A percentile compares a stretch with the other conserved stretches of the same genome.
These are phyloP conservation scores for Cromileptes altivelis DNA, from an alignment of 2,113 vertebrate genomes.

Conservation along the genomic window DNA sequence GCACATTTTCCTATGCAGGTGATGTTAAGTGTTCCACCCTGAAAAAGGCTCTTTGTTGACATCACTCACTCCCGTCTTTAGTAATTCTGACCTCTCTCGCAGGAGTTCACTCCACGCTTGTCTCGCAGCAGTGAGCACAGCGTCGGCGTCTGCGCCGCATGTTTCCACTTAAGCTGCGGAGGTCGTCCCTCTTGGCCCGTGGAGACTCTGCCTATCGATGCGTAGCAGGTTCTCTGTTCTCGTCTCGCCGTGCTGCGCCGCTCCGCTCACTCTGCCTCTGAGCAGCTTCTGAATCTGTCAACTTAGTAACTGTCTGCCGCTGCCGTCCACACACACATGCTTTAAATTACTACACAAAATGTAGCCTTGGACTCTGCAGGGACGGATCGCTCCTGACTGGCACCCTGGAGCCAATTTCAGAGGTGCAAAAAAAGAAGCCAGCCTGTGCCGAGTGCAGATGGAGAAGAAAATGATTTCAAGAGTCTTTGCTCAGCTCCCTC, in stretches of 20 bases:
- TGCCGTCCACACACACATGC: slow-evolving; percentile 56
- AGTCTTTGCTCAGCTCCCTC: background rate
- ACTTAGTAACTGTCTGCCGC: slow-evolving; percentile 55
- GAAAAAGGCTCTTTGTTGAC: slow-evolving; percentile 72
- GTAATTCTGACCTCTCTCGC: slow-evolving; percentile 46
- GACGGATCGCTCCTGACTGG: slow-evolving; percentile 49
- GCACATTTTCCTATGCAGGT: slow-evolving; percentile 73
- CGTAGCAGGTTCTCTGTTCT: slow-evolving; percentile 45
- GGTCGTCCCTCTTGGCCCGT: slow-evolving; percentile 45
- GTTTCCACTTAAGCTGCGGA: slow-evolving; percentile 54
- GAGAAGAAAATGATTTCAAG: slow-evolving; percentile 14
- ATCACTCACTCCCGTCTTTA: slow-evolving; percentile 53
- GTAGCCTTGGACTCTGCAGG: slow-evolving; percentile 23
- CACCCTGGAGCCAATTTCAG: slow-evolving; percentile 58
- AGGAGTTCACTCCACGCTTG: slow-evolving; percentile 40
- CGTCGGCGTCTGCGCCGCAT: slow-evolving; percentile 17
- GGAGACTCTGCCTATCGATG: slow-evolving; percentile 45
- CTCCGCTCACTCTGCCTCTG: background rate
- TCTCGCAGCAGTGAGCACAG: slow-evolving; percentile 12
- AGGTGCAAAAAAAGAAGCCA: slow-evolving; percentile 27
- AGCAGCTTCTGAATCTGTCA: slow-evolving; percentile 58
- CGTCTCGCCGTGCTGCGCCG: background rate
- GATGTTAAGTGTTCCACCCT: slow-evolving; percentile 73
- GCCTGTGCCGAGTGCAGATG: background rate
- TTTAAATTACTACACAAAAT: slow-evolving; percentile 51